Evolutionary conservation across 2,797 vertebrate genomes (phyloP).

Genomic region (Parambassis ranga): DNA sequence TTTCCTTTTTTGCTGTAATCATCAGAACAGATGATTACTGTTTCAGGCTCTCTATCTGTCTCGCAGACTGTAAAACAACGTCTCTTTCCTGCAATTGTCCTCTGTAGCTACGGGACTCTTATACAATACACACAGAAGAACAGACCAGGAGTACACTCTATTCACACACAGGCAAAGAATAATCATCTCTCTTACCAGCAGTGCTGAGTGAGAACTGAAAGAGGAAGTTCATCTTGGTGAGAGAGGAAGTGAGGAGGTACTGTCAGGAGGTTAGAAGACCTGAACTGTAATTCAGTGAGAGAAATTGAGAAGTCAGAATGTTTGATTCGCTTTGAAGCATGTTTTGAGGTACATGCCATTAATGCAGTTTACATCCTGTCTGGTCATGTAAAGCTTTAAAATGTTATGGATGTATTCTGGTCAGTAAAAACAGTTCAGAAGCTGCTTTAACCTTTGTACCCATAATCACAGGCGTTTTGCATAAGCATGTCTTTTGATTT

Average conservation of each 20-base stretch:
- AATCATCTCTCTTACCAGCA: slow-evolving; percentile 5
- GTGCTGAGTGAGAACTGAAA: slow-evolving; percentile 39
- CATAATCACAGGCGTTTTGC: background rate
- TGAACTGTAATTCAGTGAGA: slow-evolving; percentile 6
- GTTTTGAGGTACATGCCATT: background rate
- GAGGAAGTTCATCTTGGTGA: slow-evolving; percentile 50
- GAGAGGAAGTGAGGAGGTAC: slow-evolving; percentile 58
- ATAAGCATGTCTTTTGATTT: background rate
- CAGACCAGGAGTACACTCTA: background rate
- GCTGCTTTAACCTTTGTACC: too few species aligned
- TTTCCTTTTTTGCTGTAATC: slow-evolving; percentile 50
- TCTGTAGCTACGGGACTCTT: background rate
- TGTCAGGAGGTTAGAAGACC: slow-evolving; percentile 20
- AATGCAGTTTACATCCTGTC: too few species aligned
- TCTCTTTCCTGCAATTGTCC: slow-evolving; percentile 66
- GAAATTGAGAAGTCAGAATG: slow-evolving; percentile 1
- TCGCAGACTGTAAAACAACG: background rate
- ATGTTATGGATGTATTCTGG: too few species aligned
- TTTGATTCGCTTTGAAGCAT: background rate
- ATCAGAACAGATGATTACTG: slow-evolving; percentile 19
- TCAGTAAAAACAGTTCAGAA: too few species aligned
- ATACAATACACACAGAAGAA: background rate
- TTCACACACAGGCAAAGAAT: background rate
- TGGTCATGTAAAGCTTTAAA: too few species aligned
- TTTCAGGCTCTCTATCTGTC: slow-evolving; percentile 13